Conservation (phyloP, 2,888 invertebrate genomes). For the Dryocosmus kuriphilus region DNA sequence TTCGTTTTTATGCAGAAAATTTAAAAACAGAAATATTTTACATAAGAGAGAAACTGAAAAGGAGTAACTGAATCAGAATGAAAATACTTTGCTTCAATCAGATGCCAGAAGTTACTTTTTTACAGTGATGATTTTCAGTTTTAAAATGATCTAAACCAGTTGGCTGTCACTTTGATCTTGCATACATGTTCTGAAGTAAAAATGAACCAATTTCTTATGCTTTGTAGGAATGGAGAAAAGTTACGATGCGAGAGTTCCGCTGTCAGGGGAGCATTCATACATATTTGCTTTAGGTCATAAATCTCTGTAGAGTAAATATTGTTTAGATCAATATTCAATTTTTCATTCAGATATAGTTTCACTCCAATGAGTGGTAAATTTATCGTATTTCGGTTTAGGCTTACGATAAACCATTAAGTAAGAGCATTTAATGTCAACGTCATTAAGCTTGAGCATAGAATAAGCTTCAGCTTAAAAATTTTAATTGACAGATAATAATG, state of each 20-base stretch:
- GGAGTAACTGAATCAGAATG: background rate
- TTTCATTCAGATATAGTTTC: background rate
- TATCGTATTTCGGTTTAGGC: background rate
- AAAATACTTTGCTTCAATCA: background rate
- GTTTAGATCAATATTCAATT: slow-evolving; percentile 26
- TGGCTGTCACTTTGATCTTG: background rate
- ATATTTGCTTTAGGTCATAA: background rate
- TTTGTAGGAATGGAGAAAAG: background rate
- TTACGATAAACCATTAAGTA: background rate
- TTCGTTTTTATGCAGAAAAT: too few relatives aligned
- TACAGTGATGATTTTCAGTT: too few relatives aligned
- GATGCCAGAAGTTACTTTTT: too few relatives aligned
- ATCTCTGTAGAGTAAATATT: background rate
- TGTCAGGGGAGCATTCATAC: background rate
- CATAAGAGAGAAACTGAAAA: too few relatives aligned
- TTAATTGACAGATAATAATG: background rate
- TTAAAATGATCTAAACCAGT: background rate
- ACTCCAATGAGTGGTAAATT: background rate
- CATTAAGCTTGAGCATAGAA: background rate
- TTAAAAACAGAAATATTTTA: too few relatives aligned
- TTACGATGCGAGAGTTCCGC: background rate
- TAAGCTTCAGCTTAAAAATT: background rate
- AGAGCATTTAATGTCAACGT: too few relatives aligned
- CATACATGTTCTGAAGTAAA: background rate
- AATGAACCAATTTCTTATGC: background rate